A percentile compares a stretch with the other conserved stretches of the same genome.
phyloP scores from a whole-genome alignment of 2,888 invertebrate species.

The Salpingus planirostris region DNA sequence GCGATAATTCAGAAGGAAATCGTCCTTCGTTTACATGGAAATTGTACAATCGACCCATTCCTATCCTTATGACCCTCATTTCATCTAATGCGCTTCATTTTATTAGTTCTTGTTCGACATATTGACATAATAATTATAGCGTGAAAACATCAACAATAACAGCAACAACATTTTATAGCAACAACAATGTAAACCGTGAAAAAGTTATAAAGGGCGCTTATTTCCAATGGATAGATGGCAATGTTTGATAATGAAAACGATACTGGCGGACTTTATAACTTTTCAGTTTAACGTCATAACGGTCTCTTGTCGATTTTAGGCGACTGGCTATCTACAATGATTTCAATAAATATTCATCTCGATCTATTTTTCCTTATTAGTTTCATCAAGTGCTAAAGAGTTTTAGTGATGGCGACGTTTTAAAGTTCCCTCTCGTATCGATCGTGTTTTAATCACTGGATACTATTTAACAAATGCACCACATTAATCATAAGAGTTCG shows the following conservation, averaged over 20 bases:
- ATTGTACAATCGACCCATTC: no score
- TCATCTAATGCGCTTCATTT: no score
- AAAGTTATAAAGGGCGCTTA: constrained; percentile 28
- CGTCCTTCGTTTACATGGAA: no score
- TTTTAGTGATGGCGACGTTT: no score
- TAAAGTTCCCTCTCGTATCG: constrained; percentile 3
- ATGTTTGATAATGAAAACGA: neutral
- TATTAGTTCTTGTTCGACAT: no score
- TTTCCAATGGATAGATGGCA: constrained; percentile 4
- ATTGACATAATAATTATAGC: constrained; percentile 12
- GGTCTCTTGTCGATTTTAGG: constrained; percentile 9
- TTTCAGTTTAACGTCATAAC: constrained; percentile 12
- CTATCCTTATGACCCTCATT: neutral
- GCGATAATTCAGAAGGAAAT: no score
- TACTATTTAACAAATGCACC: constrained; percentile 38
- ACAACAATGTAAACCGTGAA: constrained; percentile 36
- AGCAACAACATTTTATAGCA: constrained; percentile 41
- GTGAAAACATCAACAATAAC: constrained; percentile 40
- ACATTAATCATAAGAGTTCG: constrained; percentile 39
- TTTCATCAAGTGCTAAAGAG: no score
- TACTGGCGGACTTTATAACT: constrained; percentile 5
- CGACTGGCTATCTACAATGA: constrained; percentile 13
- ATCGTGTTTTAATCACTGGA: constrained; percentile 21
- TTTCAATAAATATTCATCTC: constrained; percentile 13
- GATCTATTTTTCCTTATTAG: no score